Percentiles rank a stretch among this genome's conserved stretches.
These are phyloP conservation scores for Enoplosus armatus DNA, from an alignment of 2,797 vertebrate genomes.

Conservation along the genomic window DNA sequence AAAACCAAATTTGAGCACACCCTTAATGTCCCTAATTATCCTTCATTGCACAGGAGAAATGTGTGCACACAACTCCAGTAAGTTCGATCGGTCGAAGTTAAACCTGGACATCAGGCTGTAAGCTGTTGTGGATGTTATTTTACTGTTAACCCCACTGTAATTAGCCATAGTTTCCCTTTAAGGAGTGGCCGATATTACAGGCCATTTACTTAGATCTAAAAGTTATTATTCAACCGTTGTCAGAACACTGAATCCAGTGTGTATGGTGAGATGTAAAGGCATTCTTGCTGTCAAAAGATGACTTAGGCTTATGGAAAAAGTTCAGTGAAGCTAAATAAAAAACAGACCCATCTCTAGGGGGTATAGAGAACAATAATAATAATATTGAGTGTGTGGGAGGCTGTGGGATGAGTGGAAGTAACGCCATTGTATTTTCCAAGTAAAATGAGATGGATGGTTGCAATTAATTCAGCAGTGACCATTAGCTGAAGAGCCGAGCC, in stretches of 20 bases:
- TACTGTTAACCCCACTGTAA: neutral
- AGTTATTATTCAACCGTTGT: conserved; percentile 38
- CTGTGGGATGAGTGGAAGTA: conserved; percentile 13
- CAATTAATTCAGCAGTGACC: conserved; percentile 73
- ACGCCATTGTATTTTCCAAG: conserved; percentile 47
- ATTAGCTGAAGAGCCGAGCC: conserved; percentile 64
- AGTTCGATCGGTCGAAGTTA: no score
- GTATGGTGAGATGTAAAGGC: conserved; percentile 34
- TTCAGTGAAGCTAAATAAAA: conserved; percentile 63
- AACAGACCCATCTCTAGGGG: conserved; percentile 49
- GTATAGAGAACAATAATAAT: conserved; percentile 1
- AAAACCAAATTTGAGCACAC: no score
- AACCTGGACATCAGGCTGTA: no score
- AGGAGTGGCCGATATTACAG: conserved; percentile 24
- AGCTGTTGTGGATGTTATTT: no score
- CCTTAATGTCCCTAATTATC: no score
- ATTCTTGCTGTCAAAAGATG: conserved; percentile 20
- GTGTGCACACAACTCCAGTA: no score
- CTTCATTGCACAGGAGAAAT: no score
- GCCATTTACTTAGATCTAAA: conserved; percentile 11
- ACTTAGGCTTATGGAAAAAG: conserved; percentile 46
- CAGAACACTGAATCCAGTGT: conserved; percentile 11
- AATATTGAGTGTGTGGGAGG: conserved; percentile 19
- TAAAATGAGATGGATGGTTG: conserved; percentile 73
- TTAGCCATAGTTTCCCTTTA: conserved; percentile 2